Evolutionary conservation across 2,113 vertebrate species (phyloP).

Genomic region (Progne subis): DNA sequence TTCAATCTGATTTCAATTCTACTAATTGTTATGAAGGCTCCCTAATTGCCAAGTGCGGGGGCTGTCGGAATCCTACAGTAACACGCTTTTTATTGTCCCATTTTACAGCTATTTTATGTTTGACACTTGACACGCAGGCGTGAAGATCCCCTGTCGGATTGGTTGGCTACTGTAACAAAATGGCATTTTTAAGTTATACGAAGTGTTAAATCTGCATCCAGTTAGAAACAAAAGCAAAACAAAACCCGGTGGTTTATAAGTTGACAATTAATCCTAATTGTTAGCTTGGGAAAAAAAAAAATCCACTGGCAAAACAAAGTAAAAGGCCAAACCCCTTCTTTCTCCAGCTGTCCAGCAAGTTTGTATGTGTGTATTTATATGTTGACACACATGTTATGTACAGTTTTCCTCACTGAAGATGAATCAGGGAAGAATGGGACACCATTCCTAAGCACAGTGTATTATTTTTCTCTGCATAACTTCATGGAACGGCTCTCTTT

Average conservation of each 20-base stretch:
- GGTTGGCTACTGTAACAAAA: slow-evolving; percentile 33
- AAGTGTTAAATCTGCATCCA: slow-evolving; percentile 47
- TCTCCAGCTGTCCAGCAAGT: background rate
- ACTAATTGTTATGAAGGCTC: slow-evolving; percentile 45
- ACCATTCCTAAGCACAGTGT: background rate
- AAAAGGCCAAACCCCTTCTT: background rate
- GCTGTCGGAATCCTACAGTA: slow-evolving; percentile 29
- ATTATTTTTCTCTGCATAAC: background rate
- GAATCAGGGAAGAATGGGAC: background rate
- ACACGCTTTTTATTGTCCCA: slow-evolving; percentile 29
- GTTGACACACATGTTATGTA: background rate
- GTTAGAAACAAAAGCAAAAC: slow-evolving; percentile 56
- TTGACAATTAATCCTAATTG: slow-evolving; percentile 36
- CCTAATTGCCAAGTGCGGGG: background rate
- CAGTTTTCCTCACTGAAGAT: background rate
- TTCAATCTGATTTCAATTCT: slow-evolving; percentile 24
- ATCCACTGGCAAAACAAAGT: background rate
- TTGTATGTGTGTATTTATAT: background rate
- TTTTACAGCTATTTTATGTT: slow-evolving; percentile 45
- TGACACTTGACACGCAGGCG: slow-evolving; percentile 35
- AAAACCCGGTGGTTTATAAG: background rate
- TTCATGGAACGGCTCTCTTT: background rate
- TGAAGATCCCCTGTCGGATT: slow-evolving; percentile 7
- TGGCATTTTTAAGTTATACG: slow-evolving; percentile 44
- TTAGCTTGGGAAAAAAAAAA: slow-evolving; percentile 16